phyloP scores from a whole-genome alignment of 2,113 vertebrate species.

The Grammomys dolichurus region DNA sequence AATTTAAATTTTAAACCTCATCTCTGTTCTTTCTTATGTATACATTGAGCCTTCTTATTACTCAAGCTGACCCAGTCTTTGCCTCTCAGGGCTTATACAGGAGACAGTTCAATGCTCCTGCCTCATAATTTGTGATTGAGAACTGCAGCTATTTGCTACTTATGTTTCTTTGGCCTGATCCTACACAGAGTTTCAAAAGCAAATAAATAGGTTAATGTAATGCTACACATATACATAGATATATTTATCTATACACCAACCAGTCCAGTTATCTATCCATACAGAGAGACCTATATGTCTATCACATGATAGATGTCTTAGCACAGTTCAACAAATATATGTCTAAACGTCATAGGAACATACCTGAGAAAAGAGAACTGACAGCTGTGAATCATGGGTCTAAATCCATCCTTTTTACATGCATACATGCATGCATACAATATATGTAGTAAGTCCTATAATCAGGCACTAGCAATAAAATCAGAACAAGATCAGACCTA shows the following conservation, averaged over 20 bases:
- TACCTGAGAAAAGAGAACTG: not conserved
- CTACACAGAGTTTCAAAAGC: conserved; percentile 29
- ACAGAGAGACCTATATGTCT: not conserved
- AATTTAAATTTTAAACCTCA: not conserved
- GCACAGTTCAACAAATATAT: not conserved
- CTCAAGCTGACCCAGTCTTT: not conserved
- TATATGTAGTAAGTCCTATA: not conserved
- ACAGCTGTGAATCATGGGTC: not conserved
- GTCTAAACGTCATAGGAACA: conserved; percentile 18
- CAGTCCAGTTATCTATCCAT: not conserved
- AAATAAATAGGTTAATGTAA: conserved; percentile 18
- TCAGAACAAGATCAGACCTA: conserved; percentile 5
- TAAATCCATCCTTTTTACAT: not conserved
- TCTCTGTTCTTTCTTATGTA: not conserved
- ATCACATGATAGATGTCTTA: not conserved
- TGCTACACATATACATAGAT: not conserved
- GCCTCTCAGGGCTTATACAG: not conserved
- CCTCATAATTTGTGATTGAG: not conserved
- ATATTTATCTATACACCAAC: not conserved
- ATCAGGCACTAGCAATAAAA: not conserved
- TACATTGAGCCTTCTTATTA: not conserved
- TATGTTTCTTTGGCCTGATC: not conserved
- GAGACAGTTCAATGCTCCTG: not conserved
- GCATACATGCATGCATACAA: not conserved
- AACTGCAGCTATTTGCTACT: not conserved